Conservation (phyloP, 2,888 invertebrate genomes). For the Polymixis flavicincta region DNA sequence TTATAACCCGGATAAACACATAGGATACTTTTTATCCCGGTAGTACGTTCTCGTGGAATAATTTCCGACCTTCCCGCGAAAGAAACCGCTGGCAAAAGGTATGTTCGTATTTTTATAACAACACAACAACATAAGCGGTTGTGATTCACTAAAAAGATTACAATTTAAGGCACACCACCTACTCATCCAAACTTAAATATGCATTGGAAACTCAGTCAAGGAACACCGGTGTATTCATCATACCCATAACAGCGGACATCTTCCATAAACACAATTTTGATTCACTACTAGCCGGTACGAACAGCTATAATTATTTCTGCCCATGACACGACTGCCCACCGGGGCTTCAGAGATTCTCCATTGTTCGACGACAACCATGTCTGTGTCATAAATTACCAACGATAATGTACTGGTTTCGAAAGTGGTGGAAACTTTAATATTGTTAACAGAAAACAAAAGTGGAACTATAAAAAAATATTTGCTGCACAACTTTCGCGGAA, state of each 20-base stretch:
- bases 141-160: slow-evolving; percentile 12
- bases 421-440: slow-evolving; percentile 34
- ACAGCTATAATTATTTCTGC: slow-evolving; percentile 70
- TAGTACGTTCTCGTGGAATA: neutral
- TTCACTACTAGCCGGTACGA: slow-evolving; percentile 59
- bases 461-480: slow-evolving; percentile 44
- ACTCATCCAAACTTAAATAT: slow-evolving; percentile 40
- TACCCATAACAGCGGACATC: slow-evolving; percentile 56
- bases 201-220: slow-evolving; percentile 61
- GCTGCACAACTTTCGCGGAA: slow-evolving; percentile 52
- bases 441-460: slow-evolving; percentile 39
- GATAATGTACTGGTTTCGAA: slow-evolving; percentile 60
- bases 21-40: neutral
- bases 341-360: slow-evolving; percentile 62
- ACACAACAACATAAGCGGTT: neutral
- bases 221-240: slow-evolving; percentile 58
- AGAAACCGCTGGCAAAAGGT: neutral
- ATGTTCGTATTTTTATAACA: neutral
- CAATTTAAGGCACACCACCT: slow-evolving; percentile 2
- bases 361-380: slow-evolving; percentile 57
- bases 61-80: neutral
- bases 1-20: too few relatives aligned
- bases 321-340: slow-evolving; percentile 80
- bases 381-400: slow-evolving; percentile 50
- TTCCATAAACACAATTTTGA: slow-evolving; percentile 65